Conservation (phyloP, 2,797 vertebrate genomes). For the Scarus forsteni region DNA sequence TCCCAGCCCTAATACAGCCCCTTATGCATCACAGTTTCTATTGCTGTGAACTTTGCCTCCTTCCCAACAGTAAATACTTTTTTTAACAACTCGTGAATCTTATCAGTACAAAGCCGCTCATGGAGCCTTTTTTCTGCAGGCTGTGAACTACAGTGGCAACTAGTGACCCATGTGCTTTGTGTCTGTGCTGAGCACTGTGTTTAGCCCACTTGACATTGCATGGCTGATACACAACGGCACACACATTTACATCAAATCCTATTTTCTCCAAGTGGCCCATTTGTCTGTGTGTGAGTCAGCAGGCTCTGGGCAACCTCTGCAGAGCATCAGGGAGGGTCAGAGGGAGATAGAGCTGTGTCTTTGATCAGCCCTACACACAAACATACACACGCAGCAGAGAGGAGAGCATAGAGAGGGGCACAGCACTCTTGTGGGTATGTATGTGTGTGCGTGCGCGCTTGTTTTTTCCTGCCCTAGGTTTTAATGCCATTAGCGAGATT, state of each 20-base stretch:
- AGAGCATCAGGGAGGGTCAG: slow-evolving; percentile 69
- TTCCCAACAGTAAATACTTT: slow-evolving; percentile 23
- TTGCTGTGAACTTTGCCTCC: slow-evolving; percentile 40
- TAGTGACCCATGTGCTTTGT: slow-evolving; percentile 38
- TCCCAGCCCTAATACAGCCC: no score
- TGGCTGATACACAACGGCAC: slow-evolving; percentile 46
- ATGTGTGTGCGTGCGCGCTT: neutral
- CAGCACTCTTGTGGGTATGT: slow-evolving; percentile 33
- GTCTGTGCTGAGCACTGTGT: slow-evolving; percentile 19
- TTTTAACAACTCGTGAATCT: slow-evolving; percentile 43
- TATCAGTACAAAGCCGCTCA: slow-evolving; percentile 22
- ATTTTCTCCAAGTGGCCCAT: slow-evolving; percentile 73
- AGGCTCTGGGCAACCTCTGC: slow-evolving; percentile 70
- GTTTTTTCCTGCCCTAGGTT: slow-evolving; percentile 53
- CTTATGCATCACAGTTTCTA: no score
- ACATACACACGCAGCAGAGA: slow-evolving; percentile 21
- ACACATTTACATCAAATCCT: slow-evolving; percentile 69
- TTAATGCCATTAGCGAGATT: slow-evolving; percentile 76
- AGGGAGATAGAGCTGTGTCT: slow-evolving; percentile 54
- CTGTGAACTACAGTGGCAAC: slow-evolving; percentile 1
- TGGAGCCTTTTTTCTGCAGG: slow-evolving; percentile 4
- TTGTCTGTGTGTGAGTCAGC: slow-evolving; percentile 79
- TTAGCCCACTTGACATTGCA: slow-evolving; percentile 50
- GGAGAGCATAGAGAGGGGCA: slow-evolving; percentile 42
- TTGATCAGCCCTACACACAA: slow-evolving; percentile 46